Evolutionary conservation across 2,888 invertebrate genomes (phyloP), one percentile per base, ranked within the genome.

Genomic region (Dasysyrphus albostriatus): DNA sequence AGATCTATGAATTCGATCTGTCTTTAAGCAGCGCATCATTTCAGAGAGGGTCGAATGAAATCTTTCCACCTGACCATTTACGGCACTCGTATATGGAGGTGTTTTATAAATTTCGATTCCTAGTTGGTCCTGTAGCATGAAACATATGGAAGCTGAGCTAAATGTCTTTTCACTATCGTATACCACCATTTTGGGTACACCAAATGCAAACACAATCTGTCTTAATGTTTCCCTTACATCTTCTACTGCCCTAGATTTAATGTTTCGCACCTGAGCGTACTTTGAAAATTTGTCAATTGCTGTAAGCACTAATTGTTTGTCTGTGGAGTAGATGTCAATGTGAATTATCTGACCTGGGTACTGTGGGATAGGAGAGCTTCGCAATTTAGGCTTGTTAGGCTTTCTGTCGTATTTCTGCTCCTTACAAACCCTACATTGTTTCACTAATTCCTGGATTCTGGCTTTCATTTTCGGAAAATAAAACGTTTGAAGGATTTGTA

Each of bases 381-480:
- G 34, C 39, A 83, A 47, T 37, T 47, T 6, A 19, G 76, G 76
- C 6, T 76, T 76, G 14, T 49, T 51, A 8, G 83, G 72, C n/a
- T 75, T 82, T n/a, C 85, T 54, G 16, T 88, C 70, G 6, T 83
- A 88, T 51, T 87, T 81, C 32, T 79, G 63, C 37, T 80, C 56
- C 65, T 76, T 84, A 29, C 83, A 88, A 3, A 58, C 78, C 14
- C 16, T 49, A 19, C 87, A 88, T n/a, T 82, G 44, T 74, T 83
- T 84, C 9, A 77, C n/a, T 24, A 88, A 44, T 54, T 67, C 88
- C 3, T 24, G 24, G 24, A 24, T 24, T 24, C 24, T 81, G n/a
- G 29, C 9, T 32, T 49, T 6, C 85, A 89, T 88, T 2, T 56
- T 56, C 4, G 87, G 80, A 39, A 88, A 89, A 61, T 83, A 87